Conservation (phyloP, 2,113 vertebrate genomes). For the Anas platyrhynchos region DNA sequence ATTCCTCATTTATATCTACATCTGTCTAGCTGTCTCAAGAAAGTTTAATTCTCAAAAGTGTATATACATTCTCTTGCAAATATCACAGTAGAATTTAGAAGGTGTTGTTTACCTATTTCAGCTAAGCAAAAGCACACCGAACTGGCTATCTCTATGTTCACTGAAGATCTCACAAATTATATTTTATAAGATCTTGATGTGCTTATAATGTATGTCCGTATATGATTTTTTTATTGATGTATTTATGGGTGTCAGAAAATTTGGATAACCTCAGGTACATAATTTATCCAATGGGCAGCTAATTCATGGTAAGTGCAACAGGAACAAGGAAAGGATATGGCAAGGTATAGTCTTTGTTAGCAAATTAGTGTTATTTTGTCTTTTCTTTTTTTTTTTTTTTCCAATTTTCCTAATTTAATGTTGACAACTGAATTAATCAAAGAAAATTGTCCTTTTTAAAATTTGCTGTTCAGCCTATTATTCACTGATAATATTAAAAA, state of each 20-base stretch:
- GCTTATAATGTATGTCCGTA: neutral
- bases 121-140: neutral
- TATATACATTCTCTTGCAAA: neutral
- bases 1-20: neutral
- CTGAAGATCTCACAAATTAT: rapidly evolving
- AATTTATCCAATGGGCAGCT: neutral
- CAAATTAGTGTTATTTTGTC: neutral
- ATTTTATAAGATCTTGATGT: neutral
- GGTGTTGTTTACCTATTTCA: neutral
- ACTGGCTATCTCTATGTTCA: neutral
- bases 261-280: neutral
- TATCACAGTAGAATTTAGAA: conserved; percentile 29
- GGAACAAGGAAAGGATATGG: neutral
- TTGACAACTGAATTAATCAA: neutral
- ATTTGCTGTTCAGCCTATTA: neutral
- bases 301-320: neutral
- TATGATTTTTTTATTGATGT: neutral
- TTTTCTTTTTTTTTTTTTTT: neutral
- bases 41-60: neutral
- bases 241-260: neutral
- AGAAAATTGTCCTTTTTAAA: neutral
- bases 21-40: neutral
- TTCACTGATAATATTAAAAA: neutral
- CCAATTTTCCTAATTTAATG: neutral
- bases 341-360: neutral